Conservation (phyloP, 2,888 invertebrate species). For the Laspeyria flexula region DNA sequence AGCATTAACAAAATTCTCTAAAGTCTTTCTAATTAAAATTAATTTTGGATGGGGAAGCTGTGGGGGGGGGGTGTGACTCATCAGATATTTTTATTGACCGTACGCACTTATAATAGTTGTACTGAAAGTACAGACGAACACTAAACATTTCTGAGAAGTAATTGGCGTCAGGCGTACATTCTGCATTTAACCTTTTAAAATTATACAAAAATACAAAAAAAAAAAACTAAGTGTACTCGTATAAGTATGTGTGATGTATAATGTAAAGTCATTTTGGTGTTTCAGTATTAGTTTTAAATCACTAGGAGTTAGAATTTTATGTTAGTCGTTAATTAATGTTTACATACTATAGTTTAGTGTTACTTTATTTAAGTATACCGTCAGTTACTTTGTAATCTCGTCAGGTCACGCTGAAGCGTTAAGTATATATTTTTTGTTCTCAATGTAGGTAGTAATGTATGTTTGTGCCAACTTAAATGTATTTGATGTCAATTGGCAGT, state of each 20-base stretch:
- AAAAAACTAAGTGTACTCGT: conserved; percentile 57
- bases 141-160: neutral
- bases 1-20: too few relatives aligned
- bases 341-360: conserved; percentile 70
- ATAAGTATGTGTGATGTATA: conserved; percentile 62
- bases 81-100: too few relatives aligned
- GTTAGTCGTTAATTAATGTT: conserved; percentile 82
- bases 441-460: conserved; percentile 50
- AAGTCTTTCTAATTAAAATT: too few relatives aligned
- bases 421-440: conserved; percentile 52
- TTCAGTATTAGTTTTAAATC: conserved; percentile 82
- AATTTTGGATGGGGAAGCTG: too few relatives aligned
- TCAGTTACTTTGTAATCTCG: conserved; percentile 64
- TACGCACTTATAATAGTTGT: neutral
- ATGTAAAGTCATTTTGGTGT: conserved; percentile 68
- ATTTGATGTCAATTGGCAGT: conserved; percentile 27
- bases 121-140: neutral
- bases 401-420: conserved; percentile 49
- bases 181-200: conserved; percentile 36
- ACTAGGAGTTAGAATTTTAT: conserved; percentile 79
- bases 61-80: too few relatives aligned
- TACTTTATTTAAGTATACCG: conserved; percentile 70
- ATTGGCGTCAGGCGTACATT: neutral
- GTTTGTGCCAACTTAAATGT: conserved; percentile 57
- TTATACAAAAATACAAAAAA: conserved; percentile 45